phyloP scores from a whole-genome alignment of 2,113 vertebrate genomes.

The Ailuropoda melanoleuca region DNA sequence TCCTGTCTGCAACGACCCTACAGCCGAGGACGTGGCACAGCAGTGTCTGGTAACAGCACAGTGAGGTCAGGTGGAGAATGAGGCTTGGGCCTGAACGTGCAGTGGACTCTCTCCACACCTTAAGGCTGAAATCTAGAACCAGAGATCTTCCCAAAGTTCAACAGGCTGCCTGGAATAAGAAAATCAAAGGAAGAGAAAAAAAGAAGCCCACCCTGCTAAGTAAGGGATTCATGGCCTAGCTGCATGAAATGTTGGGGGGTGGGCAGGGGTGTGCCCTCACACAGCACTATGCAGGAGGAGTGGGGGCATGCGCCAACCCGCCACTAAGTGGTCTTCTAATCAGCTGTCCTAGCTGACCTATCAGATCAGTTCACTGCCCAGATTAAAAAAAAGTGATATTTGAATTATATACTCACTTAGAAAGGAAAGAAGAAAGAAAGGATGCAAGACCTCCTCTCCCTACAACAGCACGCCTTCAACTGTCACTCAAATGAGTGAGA shows the following conservation, averaged over 20 bases:
- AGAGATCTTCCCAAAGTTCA: background rate
- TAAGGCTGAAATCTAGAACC: background rate
- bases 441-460: background rate
- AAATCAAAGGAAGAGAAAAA: background rate
- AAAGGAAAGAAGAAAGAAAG: background rate
- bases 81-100: background rate
- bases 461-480: no score
- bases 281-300: no score
- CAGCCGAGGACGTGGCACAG: accelerated
- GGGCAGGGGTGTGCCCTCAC: no score
- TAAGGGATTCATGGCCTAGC: background rate
- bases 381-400: background rate
- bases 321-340: background rate
- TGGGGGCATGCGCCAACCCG: no score
- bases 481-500: background rate
- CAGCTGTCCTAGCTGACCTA: background rate
- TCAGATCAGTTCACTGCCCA: background rate
- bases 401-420: background rate
- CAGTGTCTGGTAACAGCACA: accelerated
- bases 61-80: background rate
- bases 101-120: background rate
- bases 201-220: background rate
- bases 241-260: background rate
- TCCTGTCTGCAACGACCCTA: background rate
- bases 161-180: background rate